Conservation (phyloP, 2,888 invertebrate species). For the Spisula subtruncata region DNA sequence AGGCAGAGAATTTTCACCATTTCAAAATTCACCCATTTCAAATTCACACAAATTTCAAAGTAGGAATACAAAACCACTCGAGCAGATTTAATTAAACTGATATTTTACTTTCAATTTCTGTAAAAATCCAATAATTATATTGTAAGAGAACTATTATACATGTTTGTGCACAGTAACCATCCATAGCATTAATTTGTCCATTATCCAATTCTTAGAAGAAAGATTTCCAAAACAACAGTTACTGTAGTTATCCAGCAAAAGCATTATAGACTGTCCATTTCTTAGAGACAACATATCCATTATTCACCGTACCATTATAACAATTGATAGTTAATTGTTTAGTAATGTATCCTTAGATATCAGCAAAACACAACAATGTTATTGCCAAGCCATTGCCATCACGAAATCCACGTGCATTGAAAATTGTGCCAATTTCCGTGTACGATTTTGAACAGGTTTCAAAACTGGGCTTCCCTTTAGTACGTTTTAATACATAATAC, state of each 20-base stretch:
- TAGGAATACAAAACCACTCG: no score
- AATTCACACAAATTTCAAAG: no score
- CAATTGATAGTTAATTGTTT: conserved; percentile 7
- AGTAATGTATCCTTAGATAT: neutral
- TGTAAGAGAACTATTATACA: no score
- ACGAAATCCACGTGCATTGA: neutral
- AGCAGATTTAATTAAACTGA: no score
- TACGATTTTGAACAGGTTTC: conserved; percentile 31
- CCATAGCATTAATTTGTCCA: neutral
- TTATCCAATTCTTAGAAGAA: neutral
- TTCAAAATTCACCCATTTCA: no score
- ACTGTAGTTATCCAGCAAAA: neutral
- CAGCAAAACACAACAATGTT: neutral
- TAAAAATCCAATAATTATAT: no score
- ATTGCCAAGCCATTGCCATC: neutral
- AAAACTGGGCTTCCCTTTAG: conserved; percentile 20
- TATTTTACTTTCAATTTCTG: no score
- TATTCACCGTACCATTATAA: neutral
- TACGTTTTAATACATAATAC: neutral
- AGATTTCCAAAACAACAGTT: neutral
- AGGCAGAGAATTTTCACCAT: no score
- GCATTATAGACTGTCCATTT: neutral
- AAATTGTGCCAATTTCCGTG: conserved; percentile 23
- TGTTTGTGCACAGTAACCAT: neutral
- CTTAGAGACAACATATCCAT: neutral